These are phyloP conservation scores for Drosophila yakuba DNA, from an alignment of 1,140 invertebrate genomes.

Conservation along the genomic window DNA sequence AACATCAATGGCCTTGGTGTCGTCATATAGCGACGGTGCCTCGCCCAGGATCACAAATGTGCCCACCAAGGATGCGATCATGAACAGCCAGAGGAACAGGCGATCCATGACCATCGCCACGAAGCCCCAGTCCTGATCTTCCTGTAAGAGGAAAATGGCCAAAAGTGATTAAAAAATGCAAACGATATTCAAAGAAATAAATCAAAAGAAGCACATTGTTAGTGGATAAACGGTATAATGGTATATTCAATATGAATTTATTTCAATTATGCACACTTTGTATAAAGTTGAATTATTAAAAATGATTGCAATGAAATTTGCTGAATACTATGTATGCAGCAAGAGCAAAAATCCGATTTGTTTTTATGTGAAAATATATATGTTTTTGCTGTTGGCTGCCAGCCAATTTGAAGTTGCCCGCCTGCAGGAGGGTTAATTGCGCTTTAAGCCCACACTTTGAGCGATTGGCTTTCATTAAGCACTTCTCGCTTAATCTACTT, in stretches of 20 bases:
- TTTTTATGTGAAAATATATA: background rate
- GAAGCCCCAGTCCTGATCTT: conserved; percentile 99
- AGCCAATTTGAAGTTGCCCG: conserved; percentile 6
- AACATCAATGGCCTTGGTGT: conserved; percentile 92
- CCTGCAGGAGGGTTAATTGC: conserved; percentile 39
- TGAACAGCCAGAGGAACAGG: conserved; percentile 98
- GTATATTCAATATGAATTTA: no score
- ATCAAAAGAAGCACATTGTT: no score
- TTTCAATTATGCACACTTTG: no score
- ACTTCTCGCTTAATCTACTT: conserved; percentile 73
- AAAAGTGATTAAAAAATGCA: no score
- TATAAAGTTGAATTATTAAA: no score
- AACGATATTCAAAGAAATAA: no score
- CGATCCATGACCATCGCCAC: conserved; percentile 99
- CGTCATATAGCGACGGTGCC: conserved; percentile 95
- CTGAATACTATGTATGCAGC: no score
- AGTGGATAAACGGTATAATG: no score
- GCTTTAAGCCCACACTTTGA: conserved; percentile 65
- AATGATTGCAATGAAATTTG: no score
- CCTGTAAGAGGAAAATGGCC: conserved; percentile 86
- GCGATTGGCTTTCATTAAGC: conserved; percentile 76
- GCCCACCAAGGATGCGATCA: conserved; percentile 95
- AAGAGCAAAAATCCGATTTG: background rate
- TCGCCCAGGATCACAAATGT: conserved; percentile 95
- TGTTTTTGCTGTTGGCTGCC: conserved; percentile 1